Evolutionary conservation across 1,140 invertebrate genomes (phyloP).

Genomic region (Bombus fervidus): DNA sequence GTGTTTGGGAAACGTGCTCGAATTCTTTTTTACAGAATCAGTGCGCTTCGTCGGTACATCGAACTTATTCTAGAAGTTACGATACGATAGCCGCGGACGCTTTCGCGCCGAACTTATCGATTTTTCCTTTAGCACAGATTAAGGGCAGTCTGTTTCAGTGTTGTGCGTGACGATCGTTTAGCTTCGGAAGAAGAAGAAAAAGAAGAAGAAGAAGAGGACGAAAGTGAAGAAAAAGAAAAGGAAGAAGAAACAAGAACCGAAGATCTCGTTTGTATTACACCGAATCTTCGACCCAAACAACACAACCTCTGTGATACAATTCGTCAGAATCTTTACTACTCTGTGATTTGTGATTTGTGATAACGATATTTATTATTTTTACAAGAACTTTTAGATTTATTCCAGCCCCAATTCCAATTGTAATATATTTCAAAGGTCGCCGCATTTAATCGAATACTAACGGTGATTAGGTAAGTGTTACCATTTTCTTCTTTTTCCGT

Average conservation of each 20-base stretch:
- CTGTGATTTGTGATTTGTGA: slow-evolving; percentile 47
- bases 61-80: background rate
- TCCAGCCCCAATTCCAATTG: background rate
- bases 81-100: background rate
- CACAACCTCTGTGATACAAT: background rate
- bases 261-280: background rate
- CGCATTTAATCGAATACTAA: too few relatives aligned
- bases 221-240: too few relatives aligned
- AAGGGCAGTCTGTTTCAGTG: background rate
- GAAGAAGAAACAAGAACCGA: background rate
- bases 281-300: background rate
- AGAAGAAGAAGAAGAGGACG: too few relatives aligned
- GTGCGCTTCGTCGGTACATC: slow-evolving; percentile 1
- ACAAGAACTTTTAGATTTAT: background rate
- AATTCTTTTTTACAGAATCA: slow-evolving; percentile 4
- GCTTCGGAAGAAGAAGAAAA: too few relatives aligned
- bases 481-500: background rate
- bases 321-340: background rate
- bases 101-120: background rate
- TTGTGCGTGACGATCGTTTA: slow-evolving; percentile 3
- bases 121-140: slow-evolving; percentile 1
- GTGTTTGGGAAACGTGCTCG: background rate
- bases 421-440: background rate
- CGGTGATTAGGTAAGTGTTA: slow-evolving; percentile 6
- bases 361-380: slow-evolving; percentile 28